Conservation (phyloP, 1,140 invertebrate genomes). For the Streblospio benedicti region DNA sequence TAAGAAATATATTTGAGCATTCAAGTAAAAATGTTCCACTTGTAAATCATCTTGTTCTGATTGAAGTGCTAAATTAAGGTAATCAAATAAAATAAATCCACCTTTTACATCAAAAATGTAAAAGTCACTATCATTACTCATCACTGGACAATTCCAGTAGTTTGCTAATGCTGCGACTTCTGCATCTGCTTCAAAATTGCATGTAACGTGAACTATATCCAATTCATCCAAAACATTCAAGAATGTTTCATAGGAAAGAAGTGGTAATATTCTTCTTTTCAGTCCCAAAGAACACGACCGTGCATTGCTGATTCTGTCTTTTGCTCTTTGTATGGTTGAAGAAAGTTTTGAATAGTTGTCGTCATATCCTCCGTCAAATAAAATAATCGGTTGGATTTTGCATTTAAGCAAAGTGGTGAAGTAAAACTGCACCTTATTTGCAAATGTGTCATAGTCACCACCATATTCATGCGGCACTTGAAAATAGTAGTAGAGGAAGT, state of each 20-base stretch:
- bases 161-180: constrained; percentile 69
- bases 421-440: constrained; percentile 56
- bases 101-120: constrained; percentile 66
- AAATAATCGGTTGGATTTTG: constrained; percentile 63
- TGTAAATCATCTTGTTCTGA: not conserved
- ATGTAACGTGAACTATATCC: constrained; percentile 58
- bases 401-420: constrained; percentile 64
- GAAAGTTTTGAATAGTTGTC: constrained; percentile 64
- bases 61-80: constrained; percentile 48
- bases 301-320: constrained; percentile 54
- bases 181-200: constrained; percentile 78
- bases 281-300: constrained; percentile 25
- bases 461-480: constrained; percentile 65
- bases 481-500: constrained; percentile 61
- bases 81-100: constrained; percentile 68
- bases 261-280: constrained; percentile 35
- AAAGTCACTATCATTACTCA: constrained; percentile 87
- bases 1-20: constrained; percentile 63
- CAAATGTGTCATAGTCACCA: constrained; percentile 76
- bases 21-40: constrained; percentile 37
- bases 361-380: constrained; percentile 71
- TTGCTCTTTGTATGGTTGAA: constrained; percentile 58
- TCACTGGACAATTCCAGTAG: constrained; percentile 66
- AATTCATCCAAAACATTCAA: constrained; percentile 57
- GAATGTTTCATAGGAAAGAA: constrained; percentile 62